phyloP scores from a whole-genome alignment of 2,888 invertebrate genomes.

The Drosophila siamana region DNA sequence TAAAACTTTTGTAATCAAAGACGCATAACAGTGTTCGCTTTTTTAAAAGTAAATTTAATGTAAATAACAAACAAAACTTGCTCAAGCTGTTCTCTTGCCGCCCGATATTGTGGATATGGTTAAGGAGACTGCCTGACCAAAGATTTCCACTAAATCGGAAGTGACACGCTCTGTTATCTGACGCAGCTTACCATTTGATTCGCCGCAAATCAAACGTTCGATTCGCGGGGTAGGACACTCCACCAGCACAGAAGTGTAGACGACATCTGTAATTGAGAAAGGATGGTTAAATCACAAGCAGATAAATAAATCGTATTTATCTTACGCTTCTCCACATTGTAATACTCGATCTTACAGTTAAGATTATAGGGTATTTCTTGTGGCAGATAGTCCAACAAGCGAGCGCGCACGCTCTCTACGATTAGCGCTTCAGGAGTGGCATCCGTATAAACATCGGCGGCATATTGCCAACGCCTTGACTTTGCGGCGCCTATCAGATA shows the following conservation, averaged over 20 bases:
- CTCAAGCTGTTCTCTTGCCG: conserved; percentile 45
- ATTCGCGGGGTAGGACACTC: conserved; percentile 88
- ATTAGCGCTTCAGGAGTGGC: conserved; percentile 90
- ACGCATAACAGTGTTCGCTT: conserved; percentile 12
- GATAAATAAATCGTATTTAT: not conserved
- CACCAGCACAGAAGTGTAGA: conserved; percentile 88
- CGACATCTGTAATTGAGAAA: conserved; percentile 85
- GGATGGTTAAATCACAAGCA: not conserved
- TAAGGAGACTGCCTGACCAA: conserved; percentile 87
- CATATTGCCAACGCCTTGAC: conserved; percentile 89
- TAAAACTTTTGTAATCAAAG: conserved; percentile 87
- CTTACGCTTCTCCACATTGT: conserved; percentile 87
- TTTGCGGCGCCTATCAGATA: conserved; percentile 86
- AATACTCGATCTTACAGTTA: conserved; percentile 89
- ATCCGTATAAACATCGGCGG: conserved; percentile 90
- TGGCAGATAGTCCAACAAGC: conserved; percentile 92
- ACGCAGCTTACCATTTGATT: conserved; percentile 89
- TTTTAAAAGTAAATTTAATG: conserved; percentile 28
- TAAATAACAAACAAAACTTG: conserved; percentile 17
- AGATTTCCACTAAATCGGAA: conserved; percentile 88
- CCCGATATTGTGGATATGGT: conserved; percentile 80
- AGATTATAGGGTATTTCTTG: conserved; percentile 95
- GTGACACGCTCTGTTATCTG: conserved; percentile 89
- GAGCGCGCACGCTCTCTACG: conserved; percentile 91
- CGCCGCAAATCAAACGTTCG: conserved; percentile 89